Conservation (phyloP, 2,888 invertebrate genomes). For the Drosophila anomalata region DNA sequence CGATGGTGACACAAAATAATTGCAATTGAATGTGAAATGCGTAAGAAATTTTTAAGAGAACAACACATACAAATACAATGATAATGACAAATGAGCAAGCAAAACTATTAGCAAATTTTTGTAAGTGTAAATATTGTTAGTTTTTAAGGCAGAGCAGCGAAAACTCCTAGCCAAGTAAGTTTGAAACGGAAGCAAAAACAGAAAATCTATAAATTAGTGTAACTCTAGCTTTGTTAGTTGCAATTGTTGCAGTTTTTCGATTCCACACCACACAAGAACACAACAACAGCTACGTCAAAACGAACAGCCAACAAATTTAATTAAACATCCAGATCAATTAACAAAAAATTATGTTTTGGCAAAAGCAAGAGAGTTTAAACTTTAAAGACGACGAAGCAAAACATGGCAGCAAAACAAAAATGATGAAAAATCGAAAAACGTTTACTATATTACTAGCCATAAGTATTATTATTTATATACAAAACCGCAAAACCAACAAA, state of each 20-base stretch:
- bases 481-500: constrained; percentile 61
- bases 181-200: constrained; percentile 40
- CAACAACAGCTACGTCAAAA: constrained; percentile 20
- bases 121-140: constrained; percentile 76
- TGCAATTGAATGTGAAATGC: constrained; percentile 58
- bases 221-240: constrained; percentile 77
- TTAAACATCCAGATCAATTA: constrained; percentile 41
- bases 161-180: constrained; percentile 48
- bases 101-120: constrained; percentile 76
- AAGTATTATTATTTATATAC: constrained; percentile 83
- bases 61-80: constrained; percentile 21
- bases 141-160: constrained; percentile 29
- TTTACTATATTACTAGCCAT: constrained; percentile 79
- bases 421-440: constrained; percentile 65
- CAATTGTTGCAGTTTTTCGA: constrained; percentile 77
- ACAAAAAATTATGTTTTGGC: constrained; percentile 36
- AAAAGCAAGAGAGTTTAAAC: constrained; percentile 5
- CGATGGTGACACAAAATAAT: constrained; percentile 37
- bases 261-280: constrained; percentile 40
- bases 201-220: constrained; percentile 63
- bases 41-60: constrained; percentile 28
- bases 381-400: constrained; percentile 14
- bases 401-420: constrained; percentile 29
- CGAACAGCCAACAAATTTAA: constrained; percentile 31
- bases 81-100: constrained; percentile 53